A percentile compares a stretch with the other conserved stretches of the same genome.
These are phyloP conservation scores for Acleris laterana DNA, from an alignment of 2,888 invertebrate species.

Conservation along the genomic window DNA sequence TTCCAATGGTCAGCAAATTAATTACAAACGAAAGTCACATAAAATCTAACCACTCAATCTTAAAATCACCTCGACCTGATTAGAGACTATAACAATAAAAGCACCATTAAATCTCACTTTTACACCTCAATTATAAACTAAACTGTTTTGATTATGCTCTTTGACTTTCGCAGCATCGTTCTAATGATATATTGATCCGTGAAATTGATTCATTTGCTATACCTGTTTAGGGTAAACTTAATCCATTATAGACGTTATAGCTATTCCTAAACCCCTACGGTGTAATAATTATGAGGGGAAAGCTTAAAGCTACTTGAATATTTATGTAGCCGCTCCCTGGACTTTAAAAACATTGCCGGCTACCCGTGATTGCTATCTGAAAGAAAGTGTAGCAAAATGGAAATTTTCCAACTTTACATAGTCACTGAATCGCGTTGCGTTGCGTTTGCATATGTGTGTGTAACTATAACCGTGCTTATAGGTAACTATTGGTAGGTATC, in stretches of 20 bases:
- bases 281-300: slow-evolving; percentile 37
- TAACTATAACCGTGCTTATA: no score
- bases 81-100: slow-evolving; percentile 11
- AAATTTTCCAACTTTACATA: slow-evolving; percentile 9
- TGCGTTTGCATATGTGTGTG: no score
- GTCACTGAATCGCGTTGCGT: neutral
- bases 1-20: no score
- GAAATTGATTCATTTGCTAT: slow-evolving; percentile 39
- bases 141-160: slow-evolving; percentile 9
- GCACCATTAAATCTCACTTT: slow-evolving; percentile 12
- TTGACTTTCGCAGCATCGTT: slow-evolving; percentile 23
- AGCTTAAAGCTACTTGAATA: slow-evolving; percentile 33
- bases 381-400: slow-evolving; percentile 33
- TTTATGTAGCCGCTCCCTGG: slow-evolving; percentile 34
- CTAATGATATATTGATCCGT: slow-evolving; percentile 30
- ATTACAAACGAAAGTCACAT: neutral
- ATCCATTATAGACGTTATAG: slow-evolving; percentile 23
- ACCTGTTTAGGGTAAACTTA: slow-evolving; percentile 35
- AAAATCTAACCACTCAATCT: slow-evolving; percentile 9
- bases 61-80: slow-evolving; percentile 12
- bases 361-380: slow-evolving; percentile 32
- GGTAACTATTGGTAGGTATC: no score
- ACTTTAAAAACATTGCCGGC: slow-evolving; percentile 35
- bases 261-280: slow-evolving; percentile 34
- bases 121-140: neutral